Evolutionary conservation across 1,140 invertebrate genomes (phyloP).

Genomic region (Archivesica marissinica): DNA sequence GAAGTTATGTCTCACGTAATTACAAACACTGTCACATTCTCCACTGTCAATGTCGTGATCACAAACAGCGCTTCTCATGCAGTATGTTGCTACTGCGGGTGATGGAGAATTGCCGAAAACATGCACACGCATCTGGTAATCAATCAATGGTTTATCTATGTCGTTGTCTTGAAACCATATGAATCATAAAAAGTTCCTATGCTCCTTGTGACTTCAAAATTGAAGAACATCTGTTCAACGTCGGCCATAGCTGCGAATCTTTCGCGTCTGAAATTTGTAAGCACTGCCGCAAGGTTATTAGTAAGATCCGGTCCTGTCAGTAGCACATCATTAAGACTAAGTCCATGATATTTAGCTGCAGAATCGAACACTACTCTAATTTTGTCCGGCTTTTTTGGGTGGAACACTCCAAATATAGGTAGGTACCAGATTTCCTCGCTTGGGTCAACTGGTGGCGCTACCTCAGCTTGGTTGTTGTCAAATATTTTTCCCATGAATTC

Average conservation of each 20-base stretch:
- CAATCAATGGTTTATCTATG: slow-evolving; percentile 3
- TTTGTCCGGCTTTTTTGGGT: slow-evolving; percentile 5
- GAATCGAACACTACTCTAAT: slow-evolving; percentile 45
- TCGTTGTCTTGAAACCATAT: slow-evolving; percentile 58
- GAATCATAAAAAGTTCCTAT: slow-evolving; percentile 55
- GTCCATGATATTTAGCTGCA: slow-evolving; percentile 7
- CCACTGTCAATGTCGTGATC: background rate
- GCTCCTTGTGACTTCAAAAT: slow-evolving; percentile 41
- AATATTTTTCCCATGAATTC: slow-evolving; percentile 54
- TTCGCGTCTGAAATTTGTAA: slow-evolving; percentile 42
- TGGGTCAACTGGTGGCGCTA: background rate
- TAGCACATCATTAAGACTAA: slow-evolving; percentile 45
- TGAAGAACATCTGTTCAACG: slow-evolving; percentile 56
- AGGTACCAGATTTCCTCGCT: slow-evolving; percentile 61
- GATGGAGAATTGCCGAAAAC: slow-evolving; percentile 64
- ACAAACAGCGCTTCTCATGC: slow-evolving; percentile 10
- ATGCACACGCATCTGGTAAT: slow-evolving; percentile 56
- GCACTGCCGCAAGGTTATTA: slow-evolving; percentile 44
- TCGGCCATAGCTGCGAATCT: slow-evolving; percentile 43
- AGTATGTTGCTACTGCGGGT: slow-evolving; percentile 51
- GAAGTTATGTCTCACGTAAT: slow-evolving; percentile 3
- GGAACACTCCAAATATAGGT: slow-evolving; percentile 18
- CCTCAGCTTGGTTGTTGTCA: slow-evolving; percentile 15
- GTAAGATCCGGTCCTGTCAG: slow-evolving; percentile 52
- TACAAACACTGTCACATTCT: background rate